Evolutionary conservation across 37 sponge, comb jelly and placozoan genomes (phyloP).

Genomic region (Chondrosia reniformis): DNA sequence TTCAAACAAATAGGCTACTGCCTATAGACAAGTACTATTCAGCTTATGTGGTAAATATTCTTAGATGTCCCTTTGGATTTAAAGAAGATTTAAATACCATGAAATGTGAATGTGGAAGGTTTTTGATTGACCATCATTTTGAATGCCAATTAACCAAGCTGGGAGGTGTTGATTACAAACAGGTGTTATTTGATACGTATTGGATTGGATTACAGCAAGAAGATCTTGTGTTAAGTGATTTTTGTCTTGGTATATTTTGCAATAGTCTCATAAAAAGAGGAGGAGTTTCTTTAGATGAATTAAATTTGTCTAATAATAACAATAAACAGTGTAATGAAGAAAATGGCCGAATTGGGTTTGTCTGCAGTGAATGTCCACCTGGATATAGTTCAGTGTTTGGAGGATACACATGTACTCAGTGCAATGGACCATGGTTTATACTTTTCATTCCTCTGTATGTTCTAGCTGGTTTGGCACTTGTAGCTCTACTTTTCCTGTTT

Average conservation of each 20-base stretch:
- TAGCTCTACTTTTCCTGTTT: constrained; percentile 16
- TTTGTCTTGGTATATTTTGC: neutral
- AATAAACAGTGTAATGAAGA: neutral
- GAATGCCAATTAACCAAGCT: no score
- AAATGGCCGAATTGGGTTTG: constrained; percentile 9
- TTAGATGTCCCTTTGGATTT: no score
- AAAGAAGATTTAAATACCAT: no score
- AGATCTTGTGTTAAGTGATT: neutral
- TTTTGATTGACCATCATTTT: no score
- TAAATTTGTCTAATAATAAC: neutral
- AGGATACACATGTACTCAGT: constrained; percentile 14
- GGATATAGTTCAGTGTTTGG: constrained; percentile 31
- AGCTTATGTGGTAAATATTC: no score
- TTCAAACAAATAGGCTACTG: no score
- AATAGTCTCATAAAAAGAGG: neutral
- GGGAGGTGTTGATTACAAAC: no score
- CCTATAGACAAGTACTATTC: no score
- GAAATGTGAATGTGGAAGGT: no score
- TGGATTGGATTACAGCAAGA: neutral
- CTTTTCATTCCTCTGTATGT: constrained; percentile 1
- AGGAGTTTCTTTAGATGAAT: neutral
- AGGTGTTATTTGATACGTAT: no score
- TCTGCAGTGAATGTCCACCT: constrained; percentile 39
- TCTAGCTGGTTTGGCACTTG: constrained; percentile 24
- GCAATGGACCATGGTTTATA: constrained; percentile 24